Percentiles rank a stretch among this genome's conserved stretches.
Evolutionary conservation across 2,113 vertebrate genomes (phyloP).

Genomic region (Trinectes maculatus): DNA sequence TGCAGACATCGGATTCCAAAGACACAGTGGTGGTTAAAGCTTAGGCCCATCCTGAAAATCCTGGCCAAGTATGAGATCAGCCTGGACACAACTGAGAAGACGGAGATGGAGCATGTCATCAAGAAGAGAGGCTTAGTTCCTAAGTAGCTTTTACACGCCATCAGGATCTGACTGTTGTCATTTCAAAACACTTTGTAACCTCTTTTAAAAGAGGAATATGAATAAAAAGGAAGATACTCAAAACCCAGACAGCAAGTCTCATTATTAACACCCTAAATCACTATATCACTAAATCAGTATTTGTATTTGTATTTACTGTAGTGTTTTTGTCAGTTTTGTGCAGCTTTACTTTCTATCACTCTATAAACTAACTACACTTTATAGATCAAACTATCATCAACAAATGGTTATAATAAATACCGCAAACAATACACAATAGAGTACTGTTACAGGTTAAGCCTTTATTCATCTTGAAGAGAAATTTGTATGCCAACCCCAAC

Average conservation of each 20-base stretch:
- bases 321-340: no score
- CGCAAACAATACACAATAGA: no score
- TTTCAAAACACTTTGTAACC: conserved; percentile 37
- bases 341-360: no score
- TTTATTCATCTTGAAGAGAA: no score
- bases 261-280: conserved; percentile 9
- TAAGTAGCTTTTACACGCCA: conserved; percentile 15
- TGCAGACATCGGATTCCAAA: conserved; percentile 90
- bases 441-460: no score
- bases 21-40: conserved; percentile 90
- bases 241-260: not conserved
- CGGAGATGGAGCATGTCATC: conserved; percentile 87
- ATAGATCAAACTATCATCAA: no score
- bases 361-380: no score
- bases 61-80: conserved; percentile 89
- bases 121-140: conserved; percentile 72
- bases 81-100: conserved; percentile 86
- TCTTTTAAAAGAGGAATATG: conserved; percentile 33
- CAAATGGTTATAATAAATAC: no score
- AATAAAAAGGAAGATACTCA: conserved; percentile 34
- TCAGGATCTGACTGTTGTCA: not conserved
- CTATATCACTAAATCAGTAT: no score
- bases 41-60: conserved; percentile 91
- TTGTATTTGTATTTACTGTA: not conserved
- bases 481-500: no score